Evolutionary conservation across 2,888 invertebrate genomes (phyloP).

Genomic region (Baccha elongata): DNA sequence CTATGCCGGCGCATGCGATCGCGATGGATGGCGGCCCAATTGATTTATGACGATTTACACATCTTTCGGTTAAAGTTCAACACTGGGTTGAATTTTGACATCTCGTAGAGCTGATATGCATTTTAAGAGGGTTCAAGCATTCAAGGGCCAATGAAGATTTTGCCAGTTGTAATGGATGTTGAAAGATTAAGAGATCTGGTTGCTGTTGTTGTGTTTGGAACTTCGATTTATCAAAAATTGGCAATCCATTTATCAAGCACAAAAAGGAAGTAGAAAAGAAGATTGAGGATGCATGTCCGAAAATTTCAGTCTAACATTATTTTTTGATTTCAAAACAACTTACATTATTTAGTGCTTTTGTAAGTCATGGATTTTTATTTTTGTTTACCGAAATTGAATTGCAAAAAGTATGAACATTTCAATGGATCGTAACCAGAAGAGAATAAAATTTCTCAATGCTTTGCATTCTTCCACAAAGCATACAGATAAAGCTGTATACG

Average conservation of each 20-base stretch:
- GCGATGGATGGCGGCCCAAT: not conserved
- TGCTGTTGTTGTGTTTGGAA: not conserved
- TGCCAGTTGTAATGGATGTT: not conserved
- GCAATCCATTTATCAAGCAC: not conserved
- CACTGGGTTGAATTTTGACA: constrained; percentile 26
- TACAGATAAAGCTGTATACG: too few species aligned
- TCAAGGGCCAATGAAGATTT: constrained; percentile 1
- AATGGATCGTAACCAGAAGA: too few species aligned
- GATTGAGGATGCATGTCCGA: not conserved
- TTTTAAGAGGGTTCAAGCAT: not conserved
- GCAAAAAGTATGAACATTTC: too few species aligned
- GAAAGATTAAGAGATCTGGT: not conserved
- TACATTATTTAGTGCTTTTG: too few species aligned
- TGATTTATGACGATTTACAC: constrained; percentile 28
- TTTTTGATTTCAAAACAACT: too few species aligned
- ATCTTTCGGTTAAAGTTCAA: constrained; percentile 11
- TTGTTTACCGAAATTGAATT: too few species aligned
- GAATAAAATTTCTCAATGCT: too few species aligned
- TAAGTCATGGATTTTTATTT: too few species aligned
- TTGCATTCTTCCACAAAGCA: too few species aligned
- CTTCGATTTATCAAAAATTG: not conserved
- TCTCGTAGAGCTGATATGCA: not conserved
- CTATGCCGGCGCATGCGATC: not conserved
- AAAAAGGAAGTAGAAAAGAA: not conserved
- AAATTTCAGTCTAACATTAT: too few species aligned